Conservation (phyloP, 53 echinoderm and acorn worm genomes). For the Antedon mediterranea region DNA sequence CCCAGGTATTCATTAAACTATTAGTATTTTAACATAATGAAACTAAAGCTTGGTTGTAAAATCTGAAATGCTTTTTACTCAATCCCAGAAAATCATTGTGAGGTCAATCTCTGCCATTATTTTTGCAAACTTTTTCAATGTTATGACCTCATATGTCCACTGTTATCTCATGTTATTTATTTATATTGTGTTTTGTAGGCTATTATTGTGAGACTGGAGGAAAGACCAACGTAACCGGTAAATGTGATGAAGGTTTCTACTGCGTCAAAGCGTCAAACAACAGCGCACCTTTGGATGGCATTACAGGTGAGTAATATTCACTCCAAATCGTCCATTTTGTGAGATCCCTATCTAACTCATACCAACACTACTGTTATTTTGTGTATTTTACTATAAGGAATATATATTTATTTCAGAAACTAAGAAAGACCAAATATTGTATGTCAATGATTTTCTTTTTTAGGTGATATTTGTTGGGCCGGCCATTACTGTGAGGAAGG, state of each 20-base stretch:
- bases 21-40: too few relatives aligned
- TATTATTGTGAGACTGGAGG: conserved; percentile 85
- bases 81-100: too few relatives aligned
- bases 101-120: background rate
- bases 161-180: background rate
- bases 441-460: background rate
- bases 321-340: too few relatives aligned
- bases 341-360: too few relatives aligned
- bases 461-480: conserved; percentile 58
- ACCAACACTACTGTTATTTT: too few relatives aligned
- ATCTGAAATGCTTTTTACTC: too few relatives aligned
- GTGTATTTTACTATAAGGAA: too few relatives aligned
- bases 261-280: conserved; percentile 50
- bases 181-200: conserved; percentile 19
- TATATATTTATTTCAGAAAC: too few relatives aligned
- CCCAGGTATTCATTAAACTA: too few relatives aligned
- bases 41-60: too few relatives aligned
- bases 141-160: background rate
- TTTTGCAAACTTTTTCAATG: background rate
- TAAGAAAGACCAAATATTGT: too few relatives aligned
- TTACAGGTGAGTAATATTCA: conserved; percentile 31
- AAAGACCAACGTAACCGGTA: conserved; percentile 68
- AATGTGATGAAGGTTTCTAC: conserved; percentile 67
- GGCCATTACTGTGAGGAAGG: conserved; percentile 84
- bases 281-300: conserved; percentile 64